Percentiles rank a stretch among this genome's conserved stretches.
These are phyloP conservation scores for Cataglyphis rosenhaueri DNA, from an alignment of 2,888 invertebrate species.

Conservation along the genomic window DNA sequence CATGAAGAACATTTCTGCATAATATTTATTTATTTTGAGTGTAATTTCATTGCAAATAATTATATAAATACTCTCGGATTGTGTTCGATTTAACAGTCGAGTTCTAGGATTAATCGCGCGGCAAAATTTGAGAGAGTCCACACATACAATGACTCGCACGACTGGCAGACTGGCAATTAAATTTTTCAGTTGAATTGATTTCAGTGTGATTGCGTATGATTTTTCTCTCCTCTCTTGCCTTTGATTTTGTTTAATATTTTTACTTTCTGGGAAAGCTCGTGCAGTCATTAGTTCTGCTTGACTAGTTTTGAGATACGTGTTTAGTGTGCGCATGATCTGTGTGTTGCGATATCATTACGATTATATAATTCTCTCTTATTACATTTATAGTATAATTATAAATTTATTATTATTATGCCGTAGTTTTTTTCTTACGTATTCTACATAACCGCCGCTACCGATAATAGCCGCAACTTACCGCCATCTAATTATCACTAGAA, in stretches of 20 bases:
- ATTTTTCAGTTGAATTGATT: slow-evolving; percentile 58
- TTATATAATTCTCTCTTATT: slow-evolving; percentile 62
- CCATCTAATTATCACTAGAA: slow-evolving; percentile 43
- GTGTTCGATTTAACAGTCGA: neutral
- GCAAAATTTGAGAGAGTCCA: slow-evolving; percentile 55
- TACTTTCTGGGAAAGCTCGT: slow-evolving; percentile 62
- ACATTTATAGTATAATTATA: slow-evolving; percentile 53
- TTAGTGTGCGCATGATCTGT: slow-evolving; percentile 84
- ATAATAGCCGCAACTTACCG: slow-evolving; percentile 65
- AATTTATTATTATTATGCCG: slow-evolving; percentile 35
- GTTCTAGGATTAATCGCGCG: slow-evolving; percentile 27
- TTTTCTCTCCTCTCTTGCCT: slow-evolving; percentile 66
- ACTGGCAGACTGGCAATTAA: slow-evolving; percentile 35
- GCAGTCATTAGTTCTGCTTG: slow-evolving; percentile 81
- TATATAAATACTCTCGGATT: neutral
- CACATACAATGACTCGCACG: slow-evolving; percentile 60
- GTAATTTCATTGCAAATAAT: slow-evolving; percentile 10
- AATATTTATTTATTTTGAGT: slow-evolving; percentile 1
- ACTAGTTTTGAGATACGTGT: slow-evolving; percentile 79
- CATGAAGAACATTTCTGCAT: neutral
- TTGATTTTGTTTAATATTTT: slow-evolving; percentile 53
- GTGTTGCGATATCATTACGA: slow-evolving; percentile 76
- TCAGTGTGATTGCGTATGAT: slow-evolving; percentile 61
- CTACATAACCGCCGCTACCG: slow-evolving; percentile 67
- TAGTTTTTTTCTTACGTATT: slow-evolving; percentile 38